These are phyloP conservation scores for Archegozetes longisetosus DNA, from an alignment of 1,140 invertebrate species.

Conservation along the genomic window DNA sequence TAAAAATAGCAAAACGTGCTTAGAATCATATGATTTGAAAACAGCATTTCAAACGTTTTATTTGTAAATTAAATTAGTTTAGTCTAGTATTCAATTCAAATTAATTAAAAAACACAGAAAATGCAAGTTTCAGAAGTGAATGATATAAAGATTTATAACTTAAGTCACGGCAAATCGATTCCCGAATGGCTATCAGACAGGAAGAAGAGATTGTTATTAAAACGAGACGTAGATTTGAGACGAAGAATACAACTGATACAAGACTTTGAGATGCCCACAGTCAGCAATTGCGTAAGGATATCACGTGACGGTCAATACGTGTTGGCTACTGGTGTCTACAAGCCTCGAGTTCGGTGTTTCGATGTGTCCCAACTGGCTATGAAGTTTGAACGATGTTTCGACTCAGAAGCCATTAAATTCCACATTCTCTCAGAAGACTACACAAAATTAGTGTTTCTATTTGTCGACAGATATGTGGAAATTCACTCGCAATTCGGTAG, in stretches of 20 bases:
- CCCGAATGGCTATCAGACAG: conserved; percentile 90
- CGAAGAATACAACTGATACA: conserved; percentile 89
- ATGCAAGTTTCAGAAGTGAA: conserved; percentile 46
- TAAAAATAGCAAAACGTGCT: too few species aligned
- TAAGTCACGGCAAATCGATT: conserved; percentile 85
- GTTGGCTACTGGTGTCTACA: conserved; percentile 77
- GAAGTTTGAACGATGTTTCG: conserved; percentile 96
- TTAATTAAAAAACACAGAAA: too few species aligned
- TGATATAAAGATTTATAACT: conserved; percentile 94
- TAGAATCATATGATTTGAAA: neutral
- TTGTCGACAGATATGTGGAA: conserved; percentile 66
- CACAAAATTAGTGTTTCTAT: conserved; percentile 47
- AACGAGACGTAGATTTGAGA: conserved; percentile 63
- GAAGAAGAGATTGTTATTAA: conserved; percentile 63
- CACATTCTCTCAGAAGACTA: conserved; percentile 77
- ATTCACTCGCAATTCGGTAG: conserved; percentile 82
- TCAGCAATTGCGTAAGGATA: conserved; percentile 65
- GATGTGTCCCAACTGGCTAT: conserved; percentile 89
- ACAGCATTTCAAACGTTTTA: neutral
- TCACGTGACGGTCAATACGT: conserved; percentile 88
- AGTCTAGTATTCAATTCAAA: neutral
- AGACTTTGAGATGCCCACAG: conserved; percentile 96
- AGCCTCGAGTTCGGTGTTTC: conserved; percentile 86
- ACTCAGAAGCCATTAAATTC: conserved; percentile 81
- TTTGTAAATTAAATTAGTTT: neutral